Base-by-base conservation (phyloP, 2,888 invertebrate species). In the Zelleria hepariella region DNA sequence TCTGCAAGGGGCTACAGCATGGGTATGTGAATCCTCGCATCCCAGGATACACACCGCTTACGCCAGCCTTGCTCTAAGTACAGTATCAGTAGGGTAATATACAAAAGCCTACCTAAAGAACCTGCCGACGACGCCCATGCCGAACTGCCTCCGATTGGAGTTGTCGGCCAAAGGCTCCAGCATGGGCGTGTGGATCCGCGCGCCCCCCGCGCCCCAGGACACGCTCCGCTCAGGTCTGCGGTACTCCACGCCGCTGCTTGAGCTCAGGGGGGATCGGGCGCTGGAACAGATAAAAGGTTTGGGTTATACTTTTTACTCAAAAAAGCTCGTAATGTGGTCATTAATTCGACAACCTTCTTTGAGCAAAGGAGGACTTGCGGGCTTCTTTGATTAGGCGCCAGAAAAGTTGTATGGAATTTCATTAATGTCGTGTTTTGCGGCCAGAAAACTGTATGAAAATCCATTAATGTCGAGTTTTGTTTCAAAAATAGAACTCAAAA, bases 111-210 rank as follows among this genome's bases (percentile, higher is more conserved):
- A 94, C 92, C 95, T 92, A 75, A 95, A 94, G 73, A 94, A 90
- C 68, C 93, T 90, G 56, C 95, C 95, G 59, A 95, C 91, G 80
- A 95, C 91, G 67, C 96, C 93, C 93, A 95, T 92, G 70, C 96
- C 94, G 78, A 93, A 95, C 78, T 94, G 94, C 69, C 97, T 92
- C 63, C 97, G 91, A 76, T 97, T 93, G 20, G 96, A 96, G 85
- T 97, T 97, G 79, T 97, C 97, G 63, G 96, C 91, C 18, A 96
- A 93, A n/a, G 95, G 94, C 73, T 96, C 96, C 60, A 98, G 90
- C 68, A 96, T 91, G 58, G 93, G 93, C 15, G 94, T 92, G 63
- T 93, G 93, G 67, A 96, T 95, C 64, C 95, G 90, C 21, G 93
- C 92, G 7, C 95, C 94, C 62, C 84, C 86, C 61, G 85, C 80